A percentile compares a stretch with the other conserved stretches of the same genome.
Conservation (phyloP, 2,113 vertebrate species). For the Meleagris gallopavo region DNA sequence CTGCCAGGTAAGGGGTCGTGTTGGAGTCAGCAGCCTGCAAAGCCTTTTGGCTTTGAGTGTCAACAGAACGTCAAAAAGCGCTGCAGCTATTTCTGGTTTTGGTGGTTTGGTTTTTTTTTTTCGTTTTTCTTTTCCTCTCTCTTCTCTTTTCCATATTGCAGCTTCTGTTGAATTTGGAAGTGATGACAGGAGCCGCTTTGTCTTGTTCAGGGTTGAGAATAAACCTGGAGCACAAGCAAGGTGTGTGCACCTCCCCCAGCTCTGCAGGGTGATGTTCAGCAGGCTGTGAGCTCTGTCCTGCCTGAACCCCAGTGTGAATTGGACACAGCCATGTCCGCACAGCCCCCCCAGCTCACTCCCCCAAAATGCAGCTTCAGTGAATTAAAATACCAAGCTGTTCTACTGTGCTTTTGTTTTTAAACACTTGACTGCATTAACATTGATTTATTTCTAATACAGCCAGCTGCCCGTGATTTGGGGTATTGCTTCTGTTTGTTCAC, state of each 20-base stretch:
- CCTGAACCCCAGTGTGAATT: accelerated
- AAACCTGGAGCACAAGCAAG: neutral
- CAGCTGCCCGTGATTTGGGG: neutral
- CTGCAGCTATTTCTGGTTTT: neutral
- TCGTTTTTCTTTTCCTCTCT: neutral
- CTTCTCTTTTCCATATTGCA: neutral
- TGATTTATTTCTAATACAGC: slow-evolving; percentile 20
- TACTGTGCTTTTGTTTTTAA: neutral
- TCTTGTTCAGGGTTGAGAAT: neutral
- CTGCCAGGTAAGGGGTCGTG: accelerated
- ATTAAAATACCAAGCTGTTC: neutral
- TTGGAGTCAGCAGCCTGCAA: accelerated
- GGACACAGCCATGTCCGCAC: neutral
- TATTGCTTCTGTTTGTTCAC: neutral
- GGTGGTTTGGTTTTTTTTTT: neutral
- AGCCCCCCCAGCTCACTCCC: accelerated
- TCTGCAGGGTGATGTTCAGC: accelerated
- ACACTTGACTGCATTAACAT: neutral
- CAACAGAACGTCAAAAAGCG: accelerated
- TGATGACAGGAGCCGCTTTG: neutral
- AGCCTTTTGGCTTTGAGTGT: neutral
- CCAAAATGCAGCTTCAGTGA: neutral
- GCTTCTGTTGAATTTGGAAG: neutral
- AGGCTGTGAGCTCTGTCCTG: neutral
- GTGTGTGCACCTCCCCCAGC: accelerated